Conservation (phyloP, 2,113 vertebrate genomes). For the Halcyon senegalensis region DNA sequence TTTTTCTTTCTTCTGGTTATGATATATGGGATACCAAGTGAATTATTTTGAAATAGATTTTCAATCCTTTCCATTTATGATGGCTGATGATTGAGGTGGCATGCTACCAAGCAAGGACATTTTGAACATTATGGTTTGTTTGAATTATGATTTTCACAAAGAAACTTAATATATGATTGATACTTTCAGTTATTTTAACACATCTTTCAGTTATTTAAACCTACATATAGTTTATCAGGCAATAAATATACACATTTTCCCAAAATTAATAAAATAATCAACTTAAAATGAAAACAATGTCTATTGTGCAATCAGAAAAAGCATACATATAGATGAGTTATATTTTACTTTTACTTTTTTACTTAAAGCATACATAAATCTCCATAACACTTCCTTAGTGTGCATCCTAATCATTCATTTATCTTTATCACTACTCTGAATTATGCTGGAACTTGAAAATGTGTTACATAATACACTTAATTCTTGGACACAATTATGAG, state of each 20-base stretch:
- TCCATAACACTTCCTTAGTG: background rate
- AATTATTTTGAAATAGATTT: background rate
- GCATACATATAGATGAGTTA: background rate
- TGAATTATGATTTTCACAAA: background rate
- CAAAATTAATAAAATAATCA: background rate
- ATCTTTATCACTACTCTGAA: background rate
- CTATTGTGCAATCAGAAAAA: background rate
- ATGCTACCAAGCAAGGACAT: background rate
- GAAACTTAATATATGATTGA: background rate
- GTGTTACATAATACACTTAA: background rate
- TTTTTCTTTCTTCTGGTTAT: background rate
- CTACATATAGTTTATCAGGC: background rate
- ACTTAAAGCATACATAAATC: background rate
- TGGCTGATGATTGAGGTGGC: background rate
- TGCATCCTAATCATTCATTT: background rate
- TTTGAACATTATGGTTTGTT: background rate
- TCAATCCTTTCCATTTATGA: background rate
- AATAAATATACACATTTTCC: background rate
- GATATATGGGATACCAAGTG: background rate
- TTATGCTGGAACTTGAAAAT: background rate
- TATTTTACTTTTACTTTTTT: too few relatives aligned
- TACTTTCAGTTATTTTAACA: background rate
- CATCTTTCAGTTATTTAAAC: background rate
- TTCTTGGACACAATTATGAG: background rate
- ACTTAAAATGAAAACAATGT: background rate